Evolutionary conservation across 1,140 invertebrate species (phyloP), one percentile per base, ranked within the genome.

Genomic region (Apocrypta bakeri): DNA sequence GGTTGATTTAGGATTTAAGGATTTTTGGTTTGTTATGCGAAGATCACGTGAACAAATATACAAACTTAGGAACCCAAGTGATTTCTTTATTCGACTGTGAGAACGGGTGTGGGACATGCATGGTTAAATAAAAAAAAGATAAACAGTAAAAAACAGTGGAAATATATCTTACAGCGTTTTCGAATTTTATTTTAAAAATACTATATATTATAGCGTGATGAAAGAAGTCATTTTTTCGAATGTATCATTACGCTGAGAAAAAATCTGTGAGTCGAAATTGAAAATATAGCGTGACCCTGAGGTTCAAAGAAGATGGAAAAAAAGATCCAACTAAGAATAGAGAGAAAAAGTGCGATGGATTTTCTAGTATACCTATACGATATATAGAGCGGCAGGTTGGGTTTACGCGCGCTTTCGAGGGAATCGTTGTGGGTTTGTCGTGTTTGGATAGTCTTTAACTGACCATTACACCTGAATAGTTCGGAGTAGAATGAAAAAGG

Each of bases 391-490:
- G 14, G 24, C 9, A 14, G 9, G 7, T 29, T 8, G 33, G 2
- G 61, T 33, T 12, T 12, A 27, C 71, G 69, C 69, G 68, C 69
- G 81, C 80, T 79, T 83, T 81, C 83, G 85, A 85, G 68, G 83
- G 71, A 79, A 37, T 84, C 72, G 85, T 85, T 86, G 85, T 87
- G 84, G 85, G 86, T 85, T 86, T 69, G 82, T 82, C 86, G 77
- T 91, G 86, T 90, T 91, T 90, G 87, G 90, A 90, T 89, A 89
- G 90, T 89, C 87, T 89, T 91, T 88, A 91, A 90, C 90, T 91
- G 90, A 92, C 90, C 90, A 92, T 91, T 92, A 91, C 91, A 91
- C 89, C 90, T 91, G 90, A 92, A 92, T 91, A 84, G 87, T 80
- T 81, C 75, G 42, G 40, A 80, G 82, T 84, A 87, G 88, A 90